Percentiles rank a stretch among this genome's conserved stretches.
Evolutionary conservation across 2,797 vertebrate species (phyloP).

Genomic region (Sebastes vulpes): DNA sequence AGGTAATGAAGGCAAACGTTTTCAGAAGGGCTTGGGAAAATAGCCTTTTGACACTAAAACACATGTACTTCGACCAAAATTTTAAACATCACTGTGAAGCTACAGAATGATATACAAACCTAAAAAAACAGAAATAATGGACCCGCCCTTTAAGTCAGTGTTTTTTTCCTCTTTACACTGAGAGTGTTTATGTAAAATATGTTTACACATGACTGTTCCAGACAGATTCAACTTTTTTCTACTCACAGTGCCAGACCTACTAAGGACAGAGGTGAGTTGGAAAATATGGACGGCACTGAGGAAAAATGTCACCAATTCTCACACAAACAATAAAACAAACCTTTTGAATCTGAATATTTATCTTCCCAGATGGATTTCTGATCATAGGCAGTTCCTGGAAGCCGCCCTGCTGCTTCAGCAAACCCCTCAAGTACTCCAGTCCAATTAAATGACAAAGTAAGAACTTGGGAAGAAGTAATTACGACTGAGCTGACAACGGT

Average conservation of each 20-base stretch:
- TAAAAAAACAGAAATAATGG: too few relatives aligned
- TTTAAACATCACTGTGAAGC: too few relatives aligned
- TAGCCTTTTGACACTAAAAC: too few relatives aligned
- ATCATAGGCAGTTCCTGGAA: neutral
- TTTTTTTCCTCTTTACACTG: neutral
- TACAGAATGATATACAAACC: too few relatives aligned
- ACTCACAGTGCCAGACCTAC: neutral
- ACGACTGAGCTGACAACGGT: neutral
- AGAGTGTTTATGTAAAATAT: neutral
- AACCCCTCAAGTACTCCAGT: neutral
- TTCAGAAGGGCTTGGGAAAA: too few relatives aligned
- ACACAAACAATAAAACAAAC: neutral
- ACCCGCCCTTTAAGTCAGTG: too few relatives aligned
- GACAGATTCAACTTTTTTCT: neutral
- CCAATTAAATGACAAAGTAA: neutral
- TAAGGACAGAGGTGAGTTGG: neutral
- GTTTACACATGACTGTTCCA: neutral
- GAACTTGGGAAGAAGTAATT: neutral
- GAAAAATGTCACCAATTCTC: neutral
- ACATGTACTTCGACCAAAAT: too few relatives aligned
- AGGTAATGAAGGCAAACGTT: too few relatives aligned
- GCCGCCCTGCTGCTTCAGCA: neutral
- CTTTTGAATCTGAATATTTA: neutral
- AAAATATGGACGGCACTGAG: constrained; percentile 5
- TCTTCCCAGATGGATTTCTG: neutral